Conservation (phyloP, 2,113 vertebrate genomes). For the Oreochromis niloticus region DNA sequence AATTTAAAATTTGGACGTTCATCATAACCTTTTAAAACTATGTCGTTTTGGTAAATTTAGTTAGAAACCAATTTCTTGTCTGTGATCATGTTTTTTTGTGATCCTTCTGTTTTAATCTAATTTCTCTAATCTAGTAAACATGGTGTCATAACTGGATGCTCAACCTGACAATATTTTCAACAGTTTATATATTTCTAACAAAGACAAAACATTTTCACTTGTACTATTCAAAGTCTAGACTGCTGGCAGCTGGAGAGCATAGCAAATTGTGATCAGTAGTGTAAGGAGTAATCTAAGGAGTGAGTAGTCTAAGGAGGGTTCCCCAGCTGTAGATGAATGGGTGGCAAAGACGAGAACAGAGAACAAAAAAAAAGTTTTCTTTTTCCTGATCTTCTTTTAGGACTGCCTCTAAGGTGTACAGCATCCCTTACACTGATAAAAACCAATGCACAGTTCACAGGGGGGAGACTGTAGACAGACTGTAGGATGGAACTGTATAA, state of each 20-base stretch:
- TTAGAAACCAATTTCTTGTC: neutral
- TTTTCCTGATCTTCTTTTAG: neutral
- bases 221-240: neutral
- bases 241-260: neutral
- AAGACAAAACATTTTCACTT: neutral
- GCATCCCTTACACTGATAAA: neutral
- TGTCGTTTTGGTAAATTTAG: neutral
- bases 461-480: neutral
- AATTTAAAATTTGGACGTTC: neutral
- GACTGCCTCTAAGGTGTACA: rapidly evolving
- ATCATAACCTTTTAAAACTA: neutral
- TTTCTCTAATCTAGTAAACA: conserved; percentile 4
- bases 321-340: neutral
- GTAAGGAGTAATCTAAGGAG: neutral
- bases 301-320: neutral
- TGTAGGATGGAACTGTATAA: neutral
- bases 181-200: neutral
- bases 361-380: neutral
- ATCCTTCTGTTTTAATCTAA: conserved; percentile 39
- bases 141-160: neutral
- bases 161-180: neutral
- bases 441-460: neutral
- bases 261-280: neutral
- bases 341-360: neutral
- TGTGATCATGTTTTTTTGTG: neutral